Evolutionary conservation across 2,797 vertebrate genomes (phyloP).

Genomic region (Halcyon smyrnensis): DNA sequence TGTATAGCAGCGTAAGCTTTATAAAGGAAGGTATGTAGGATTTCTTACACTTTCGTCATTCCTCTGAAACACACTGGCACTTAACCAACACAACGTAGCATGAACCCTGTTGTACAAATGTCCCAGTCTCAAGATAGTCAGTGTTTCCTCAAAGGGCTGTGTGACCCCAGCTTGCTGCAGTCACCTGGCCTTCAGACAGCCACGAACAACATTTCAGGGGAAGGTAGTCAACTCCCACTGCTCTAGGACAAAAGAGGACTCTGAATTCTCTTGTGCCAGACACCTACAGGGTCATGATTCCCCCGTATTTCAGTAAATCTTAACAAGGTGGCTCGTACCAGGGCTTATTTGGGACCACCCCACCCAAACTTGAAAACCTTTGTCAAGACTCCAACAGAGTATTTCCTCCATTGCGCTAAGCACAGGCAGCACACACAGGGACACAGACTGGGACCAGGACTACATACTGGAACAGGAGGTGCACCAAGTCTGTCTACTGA

Average conservation of each 20-base stretch:
- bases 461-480: neutral
- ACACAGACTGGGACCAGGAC: neutral
- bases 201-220: neutral
- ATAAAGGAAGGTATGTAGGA: neutral
- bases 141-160: neutral
- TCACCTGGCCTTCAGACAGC: neutral
- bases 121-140: neutral
- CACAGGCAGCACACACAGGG: neutral
- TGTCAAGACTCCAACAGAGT: neutral
- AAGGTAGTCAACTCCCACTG: neutral
- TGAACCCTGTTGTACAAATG: neutral
- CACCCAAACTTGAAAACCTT: neutral
- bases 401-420: neutral
- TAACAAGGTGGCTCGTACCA: neutral
- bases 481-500: neutral
- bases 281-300: neutral
- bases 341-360: neutral
- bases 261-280: neutral
- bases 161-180: neutral
- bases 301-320: neutral
- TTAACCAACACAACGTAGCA: neutral
- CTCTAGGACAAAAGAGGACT: neutral
- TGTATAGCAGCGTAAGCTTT: neutral
- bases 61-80: neutral
- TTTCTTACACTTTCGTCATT: neutral